These are phyloP conservation scores for Saxidomus purpurata DNA, from an alignment of 1,140 invertebrate species.

Conservation along the genomic window DNA sequence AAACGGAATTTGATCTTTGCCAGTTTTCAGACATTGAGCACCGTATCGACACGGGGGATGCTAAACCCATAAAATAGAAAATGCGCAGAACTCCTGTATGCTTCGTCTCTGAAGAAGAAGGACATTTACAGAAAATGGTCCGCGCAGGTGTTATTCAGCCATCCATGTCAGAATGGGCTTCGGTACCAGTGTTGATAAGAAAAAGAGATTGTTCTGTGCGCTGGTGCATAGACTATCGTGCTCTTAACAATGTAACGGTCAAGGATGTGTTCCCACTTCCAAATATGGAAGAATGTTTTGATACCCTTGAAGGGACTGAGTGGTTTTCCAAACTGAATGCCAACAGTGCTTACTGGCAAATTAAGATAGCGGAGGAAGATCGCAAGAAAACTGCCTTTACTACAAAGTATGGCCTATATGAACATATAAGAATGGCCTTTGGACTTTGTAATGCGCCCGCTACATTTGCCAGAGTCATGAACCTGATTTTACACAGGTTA, in stretches of 20 bases:
- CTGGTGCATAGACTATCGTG: slow-evolving; percentile 54
- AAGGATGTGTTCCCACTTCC: slow-evolving; percentile 40
- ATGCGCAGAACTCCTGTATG: slow-evolving; percentile 38
- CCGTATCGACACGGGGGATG: slow-evolving; percentile 26
- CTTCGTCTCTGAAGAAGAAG: slow-evolving; percentile 50
- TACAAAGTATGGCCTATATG: slow-evolving; percentile 36
- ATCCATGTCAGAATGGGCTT: slow-evolving; percentile 37
- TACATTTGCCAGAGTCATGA: slow-evolving; percentile 30
- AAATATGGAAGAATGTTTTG: neutral
- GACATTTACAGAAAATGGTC: neutral
- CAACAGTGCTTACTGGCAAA: slow-evolving; percentile 43
- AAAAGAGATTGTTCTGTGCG: slow-evolving; percentile 32
- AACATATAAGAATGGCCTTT: slow-evolving; percentile 34
- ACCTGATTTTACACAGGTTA: slow-evolving; percentile 41
- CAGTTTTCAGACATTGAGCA: slow-evolving; percentile 46
- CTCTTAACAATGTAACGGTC: neutral
- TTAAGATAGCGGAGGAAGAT: neutral
- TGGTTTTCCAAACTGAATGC: slow-evolving; percentile 41
- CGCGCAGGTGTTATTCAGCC: slow-evolving; percentile 17
- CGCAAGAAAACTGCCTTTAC: slow-evolving; percentile 13
- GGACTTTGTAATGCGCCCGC: slow-evolving; percentile 57
- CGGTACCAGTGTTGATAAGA: slow-evolving; percentile 18
- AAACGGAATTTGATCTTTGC: slow-evolving; percentile 48
- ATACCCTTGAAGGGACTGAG: neutral
- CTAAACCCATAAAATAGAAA: slow-evolving; percentile 25